A percentile compares a stretch with the other conserved stretches of the same genome.
phyloP scores from a whole-genome alignment of 2,888 invertebrate genomes.

The Aromia moschata region DNA sequence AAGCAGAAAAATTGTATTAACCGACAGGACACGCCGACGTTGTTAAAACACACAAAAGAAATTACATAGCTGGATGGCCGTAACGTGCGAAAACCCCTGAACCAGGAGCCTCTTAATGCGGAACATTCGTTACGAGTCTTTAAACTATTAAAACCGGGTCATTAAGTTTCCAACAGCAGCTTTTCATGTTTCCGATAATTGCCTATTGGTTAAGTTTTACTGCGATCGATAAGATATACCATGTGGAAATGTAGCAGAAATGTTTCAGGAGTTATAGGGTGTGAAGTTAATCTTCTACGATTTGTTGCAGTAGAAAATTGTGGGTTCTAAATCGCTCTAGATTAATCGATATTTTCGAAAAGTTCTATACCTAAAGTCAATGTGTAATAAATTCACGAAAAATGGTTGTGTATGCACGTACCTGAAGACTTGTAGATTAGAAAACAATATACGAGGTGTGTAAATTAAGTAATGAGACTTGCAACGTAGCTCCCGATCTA shows the following conservation, averaged over 20 bases:
- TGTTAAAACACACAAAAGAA: background rate
- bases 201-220: slow-evolving; percentile 10
- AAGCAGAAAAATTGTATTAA: background rate
- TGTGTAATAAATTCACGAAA: too few relatives aligned
- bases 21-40: background rate
- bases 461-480: too few relatives aligned
- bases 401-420: too few relatives aligned
- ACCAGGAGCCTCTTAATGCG: background rate
- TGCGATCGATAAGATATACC: background rate
- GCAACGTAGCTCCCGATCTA: too few relatives aligned
- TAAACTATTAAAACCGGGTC: slow-evolving; percentile 15
- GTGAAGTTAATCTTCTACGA: too few relatives aligned
- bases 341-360: too few relatives aligned
- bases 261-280: slow-evolving; percentile 14
- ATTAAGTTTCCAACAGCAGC: slow-evolving; percentile 25
- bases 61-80: background rate
- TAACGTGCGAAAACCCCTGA: background rate
- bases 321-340: too few relatives aligned
- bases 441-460: too few relatives aligned
- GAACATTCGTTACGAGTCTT: slow-evolving; percentile 6
- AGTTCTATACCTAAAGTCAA: too few relatives aligned
- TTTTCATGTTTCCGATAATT: slow-evolving; percentile 28
- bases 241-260: slow-evolving; percentile 6
- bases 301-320: too few relatives aligned
- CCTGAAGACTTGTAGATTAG: too few relatives aligned